Base-by-base conservation (phyloP, 2,888 invertebrate species). In the Hirudinaria manillensis region DNA sequence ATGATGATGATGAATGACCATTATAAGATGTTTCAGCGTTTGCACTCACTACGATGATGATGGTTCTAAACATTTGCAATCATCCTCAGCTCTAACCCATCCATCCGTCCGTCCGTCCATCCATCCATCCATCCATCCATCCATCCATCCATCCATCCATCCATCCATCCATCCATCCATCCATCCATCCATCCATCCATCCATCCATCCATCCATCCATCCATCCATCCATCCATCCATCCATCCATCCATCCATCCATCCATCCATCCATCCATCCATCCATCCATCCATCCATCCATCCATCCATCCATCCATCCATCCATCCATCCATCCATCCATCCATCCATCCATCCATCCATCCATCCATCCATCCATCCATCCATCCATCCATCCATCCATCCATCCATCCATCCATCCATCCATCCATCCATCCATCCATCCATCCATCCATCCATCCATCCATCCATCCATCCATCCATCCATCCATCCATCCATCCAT, bases 1-100 rank as follows among this genome's bases (percentile, higher is more conserved):
- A 36, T 71, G 71, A 71, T 71, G 71, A 71, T 71, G 71, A 71
- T 51, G 71, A 24, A 38, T 71, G 71, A 71, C 38, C 45, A 38
- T 71, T 1, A 70, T 70, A 45, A 2, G 16, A 45, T 45, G 16
- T 45, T 45, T 45, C 10, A 16, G 45, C 16, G 4, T 45, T 45
- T 16, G 45, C 13, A 10, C 45, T 45, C 45, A 45, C 6, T 16
- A 7, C 16, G 13, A 10, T 45, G 45, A 45, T 45, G 45, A 10
- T 45, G 45, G 16, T 45, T 45, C 10, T 45, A 45, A 6, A 10
- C 45, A 16, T 45, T 16, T 16, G 13, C 19, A 13, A 61, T n/a
- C 6, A n/a, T 2, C 29, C 61, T 29, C 24, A 4, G n/a, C 29
- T 6, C 1, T 16, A 21, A 3, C 29, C 29, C 29, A 61, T 61